Evolutionary conservation across 2,797 vertebrate genomes (phyloP), one percentile per base, ranked within the genome.

Genomic region (Chelon auratus): DNA sequence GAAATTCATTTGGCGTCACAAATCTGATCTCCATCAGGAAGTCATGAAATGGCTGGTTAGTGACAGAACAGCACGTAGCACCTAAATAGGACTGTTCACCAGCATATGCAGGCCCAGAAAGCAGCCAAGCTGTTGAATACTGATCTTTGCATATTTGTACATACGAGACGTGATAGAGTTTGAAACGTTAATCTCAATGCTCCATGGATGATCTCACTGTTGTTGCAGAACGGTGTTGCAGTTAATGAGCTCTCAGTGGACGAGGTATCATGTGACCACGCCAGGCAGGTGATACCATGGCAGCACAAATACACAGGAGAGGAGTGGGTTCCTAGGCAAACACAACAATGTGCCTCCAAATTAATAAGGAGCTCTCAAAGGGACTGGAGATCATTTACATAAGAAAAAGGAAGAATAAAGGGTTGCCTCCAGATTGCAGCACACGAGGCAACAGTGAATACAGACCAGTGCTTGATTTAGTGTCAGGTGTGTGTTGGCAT

Each of bases 21-120:
- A 90, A 93, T 92, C 87, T 91, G 87, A 88, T 90, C 87, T 90
- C 84, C 87, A 90, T 90, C 88, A 87, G 72, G 85, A 91, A 89
- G 86, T 75, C 78, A 81, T 86, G 81, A 79, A 40, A 80, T 79
- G 89, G 83, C 75, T 90, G 82, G 84, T 90, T 91, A 89, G 85
- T 82, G 85, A 84, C 82, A 76, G 78, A 81, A 77, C 83, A 50
- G 86, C 80, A 68, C 73, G 73, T 68, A 18, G 62, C 73, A 77
- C 43, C 9, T 62, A 86, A 89, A 87, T 79, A 74, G 70, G 77
- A 82, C 87, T 62, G 57, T 81, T 82, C 76, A 55, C 59, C 37
- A 58, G 56, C 68, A 72, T 48, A 62, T 11, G 8, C n/a, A 60
- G 61, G 33, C 67, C 63, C 15, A 52, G 37, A 68, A 72, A 70